These are phyloP conservation scores for Malurus leucopterus DNA, from an alignment of 2,797 vertebrate species.

Conservation along the genomic window DNA sequence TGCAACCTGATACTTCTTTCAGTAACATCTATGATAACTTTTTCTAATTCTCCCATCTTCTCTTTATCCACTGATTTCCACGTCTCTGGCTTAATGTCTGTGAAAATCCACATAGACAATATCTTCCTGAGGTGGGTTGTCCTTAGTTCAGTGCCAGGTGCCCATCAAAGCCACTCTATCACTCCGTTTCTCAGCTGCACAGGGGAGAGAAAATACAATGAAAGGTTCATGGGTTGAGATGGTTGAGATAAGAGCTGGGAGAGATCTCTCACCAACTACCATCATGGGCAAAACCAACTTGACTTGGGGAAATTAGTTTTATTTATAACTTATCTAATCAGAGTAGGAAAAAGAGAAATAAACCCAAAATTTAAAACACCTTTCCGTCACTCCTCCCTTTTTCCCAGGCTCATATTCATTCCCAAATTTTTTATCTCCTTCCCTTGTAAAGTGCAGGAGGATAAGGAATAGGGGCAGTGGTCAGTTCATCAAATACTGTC, in stretches of 20 bases:
- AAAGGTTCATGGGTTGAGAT: background rate
- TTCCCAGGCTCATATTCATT: background rate
- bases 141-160: background rate
- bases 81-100: background rate
- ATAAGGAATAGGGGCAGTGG: background rate
- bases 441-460: accelerated
- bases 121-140: background rate
- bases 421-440: background rate
- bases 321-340: background rate
- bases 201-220: background rate
- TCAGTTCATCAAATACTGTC: background rate
- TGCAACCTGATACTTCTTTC: background rate
- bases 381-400: background rate
- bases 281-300: background rate
- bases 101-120: background rate
- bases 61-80: background rate
- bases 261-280: background rate
- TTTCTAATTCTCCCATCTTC: background rate
- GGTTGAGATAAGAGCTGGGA: background rate
- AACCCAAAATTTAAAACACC: background rate
- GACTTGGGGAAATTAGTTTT: background rate
- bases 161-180: background rate
- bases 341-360: background rate
- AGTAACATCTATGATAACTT: background rate
- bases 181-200: background rate